Percentiles rank a stretch among this genome's conserved stretches.
Evolutionary conservation across 2,797 vertebrate species (phyloP).

Genomic region (Lacerta viridis): DNA sequence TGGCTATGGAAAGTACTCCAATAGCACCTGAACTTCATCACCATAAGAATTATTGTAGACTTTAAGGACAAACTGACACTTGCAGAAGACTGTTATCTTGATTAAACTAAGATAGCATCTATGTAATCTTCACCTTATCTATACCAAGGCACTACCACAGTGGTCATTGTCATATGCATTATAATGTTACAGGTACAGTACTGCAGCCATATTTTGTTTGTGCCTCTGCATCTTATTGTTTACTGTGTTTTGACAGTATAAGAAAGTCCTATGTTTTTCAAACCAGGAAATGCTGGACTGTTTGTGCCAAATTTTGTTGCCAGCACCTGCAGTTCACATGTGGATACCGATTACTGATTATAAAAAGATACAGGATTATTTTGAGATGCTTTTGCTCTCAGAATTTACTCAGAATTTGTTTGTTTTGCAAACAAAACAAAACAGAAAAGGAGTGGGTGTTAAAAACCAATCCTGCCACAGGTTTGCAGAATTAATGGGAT

Average conservation of each 20-base stretch:
- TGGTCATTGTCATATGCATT: no score
- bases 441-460: neutral
- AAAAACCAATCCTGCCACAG: neutral
- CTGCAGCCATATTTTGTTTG: no score
- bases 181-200: no score
- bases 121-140: no score
- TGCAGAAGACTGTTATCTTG: no score
- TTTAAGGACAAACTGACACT: no score
- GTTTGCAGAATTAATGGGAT: neutral
- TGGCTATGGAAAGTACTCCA: no score
- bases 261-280: neutral
- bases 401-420: neutral
- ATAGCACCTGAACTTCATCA: no score
- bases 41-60: no score
- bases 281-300: neutral
- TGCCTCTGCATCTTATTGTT: no score
- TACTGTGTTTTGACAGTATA: neutral
- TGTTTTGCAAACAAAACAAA: neutral
- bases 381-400: neutral
- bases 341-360: neutral
- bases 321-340: neutral
- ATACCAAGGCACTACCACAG: no score
- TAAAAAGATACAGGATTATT: neutral
- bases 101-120: no score
- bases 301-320: neutral